phyloP scores from a whole-genome alignment of 2,113 vertebrate genomes.

The Nothobranchius kuhntae region DNA sequence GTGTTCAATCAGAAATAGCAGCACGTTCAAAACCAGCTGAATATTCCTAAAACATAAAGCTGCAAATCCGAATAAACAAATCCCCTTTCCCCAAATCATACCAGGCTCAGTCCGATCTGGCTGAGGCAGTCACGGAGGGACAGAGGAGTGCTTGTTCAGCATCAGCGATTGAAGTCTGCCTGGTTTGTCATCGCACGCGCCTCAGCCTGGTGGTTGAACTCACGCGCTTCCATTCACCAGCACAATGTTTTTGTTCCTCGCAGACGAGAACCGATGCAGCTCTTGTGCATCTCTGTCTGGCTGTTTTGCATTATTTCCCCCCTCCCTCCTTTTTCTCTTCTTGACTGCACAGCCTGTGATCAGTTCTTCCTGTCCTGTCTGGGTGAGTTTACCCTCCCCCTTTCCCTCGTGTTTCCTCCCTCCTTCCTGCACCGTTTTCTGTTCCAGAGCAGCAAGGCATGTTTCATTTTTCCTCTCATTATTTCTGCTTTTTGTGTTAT shows the following conservation, averaged over 20 bases:
- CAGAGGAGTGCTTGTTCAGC: no score
- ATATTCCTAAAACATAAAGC: constrained; percentile 59
- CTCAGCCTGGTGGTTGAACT: constrained; percentile 54
- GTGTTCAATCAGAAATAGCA: constrained; percentile 68
- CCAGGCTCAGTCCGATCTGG: constrained; percentile 58
- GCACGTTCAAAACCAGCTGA: constrained; percentile 59
- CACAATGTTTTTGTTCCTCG: constrained; percentile 73
- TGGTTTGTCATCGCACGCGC: constrained; percentile 68
- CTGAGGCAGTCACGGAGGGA: constrained; percentile 1
- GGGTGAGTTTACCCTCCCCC: constrained; percentile 75
- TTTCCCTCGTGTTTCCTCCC: constrained; percentile 51
- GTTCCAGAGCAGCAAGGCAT: constrained; percentile 48
- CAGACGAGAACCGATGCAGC: constrained; percentile 62
- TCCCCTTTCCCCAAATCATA: constrained; percentile 51
- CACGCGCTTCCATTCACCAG: constrained; percentile 68
- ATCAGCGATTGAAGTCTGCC: constrained; percentile 45
- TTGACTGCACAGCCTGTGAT: constrained; percentile 46
- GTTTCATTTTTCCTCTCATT: constrained; percentile 11
- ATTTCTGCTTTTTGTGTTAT: constrained; percentile 19
- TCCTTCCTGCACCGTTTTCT: constrained; percentile 46
- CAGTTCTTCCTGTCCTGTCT: constrained; percentile 60
- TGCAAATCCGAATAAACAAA: constrained; percentile 54
- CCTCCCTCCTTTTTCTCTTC: constrained; percentile 39
- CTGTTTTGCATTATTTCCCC: constrained; percentile 52
- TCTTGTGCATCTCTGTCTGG: constrained; percentile 52